Percentiles rank a stretch among this genome's conserved stretches.
Evolutionary conservation across 2,888 invertebrate species (phyloP).

Genomic region (Torymus aiolomorphi): DNA sequence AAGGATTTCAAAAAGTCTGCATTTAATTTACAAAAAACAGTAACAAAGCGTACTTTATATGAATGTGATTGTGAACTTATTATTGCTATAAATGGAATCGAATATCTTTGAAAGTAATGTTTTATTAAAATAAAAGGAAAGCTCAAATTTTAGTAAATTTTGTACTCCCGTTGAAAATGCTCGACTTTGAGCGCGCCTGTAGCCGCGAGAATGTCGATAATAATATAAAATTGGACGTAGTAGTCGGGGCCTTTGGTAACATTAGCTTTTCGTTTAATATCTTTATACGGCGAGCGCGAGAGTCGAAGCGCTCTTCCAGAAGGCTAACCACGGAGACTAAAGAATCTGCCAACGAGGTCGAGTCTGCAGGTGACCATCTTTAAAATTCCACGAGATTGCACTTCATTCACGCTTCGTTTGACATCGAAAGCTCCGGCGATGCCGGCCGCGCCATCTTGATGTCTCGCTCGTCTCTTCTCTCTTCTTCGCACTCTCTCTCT

Average conservation of each 20-base stretch:
- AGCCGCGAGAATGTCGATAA: constrained; percentile 27
- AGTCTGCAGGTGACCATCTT: constrained; percentile 66
- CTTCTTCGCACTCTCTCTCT: constrained; percentile 19
- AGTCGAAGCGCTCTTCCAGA: constrained; percentile 67
- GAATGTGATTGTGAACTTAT: too few species aligned
- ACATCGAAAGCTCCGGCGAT: constrained; percentile 61
- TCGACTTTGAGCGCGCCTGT: background rate
- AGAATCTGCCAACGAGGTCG: constrained; percentile 46
- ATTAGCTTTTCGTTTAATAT: constrained; percentile 43
- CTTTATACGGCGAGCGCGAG: constrained; percentile 37
- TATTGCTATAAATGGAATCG: too few species aligned
- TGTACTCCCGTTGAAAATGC: too few species aligned
- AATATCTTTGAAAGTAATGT: too few species aligned
- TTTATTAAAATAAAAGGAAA: too few species aligned
- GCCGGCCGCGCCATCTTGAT: constrained; percentile 46
- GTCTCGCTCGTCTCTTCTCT: constrained; percentile 53
- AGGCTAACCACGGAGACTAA: constrained; percentile 58
- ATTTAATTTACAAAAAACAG: too few species aligned
- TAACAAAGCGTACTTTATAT: too few species aligned
- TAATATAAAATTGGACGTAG: constrained; percentile 43
- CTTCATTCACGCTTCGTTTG: constrained; percentile 67
- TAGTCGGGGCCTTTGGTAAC: constrained; percentile 2
- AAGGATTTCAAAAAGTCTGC: too few species aligned
- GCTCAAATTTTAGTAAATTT: too few species aligned
- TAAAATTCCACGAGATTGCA: constrained; percentile 71